Evolutionary conservation across 2,113 vertebrate genomes (phyloP).

Genomic region (Proterorhinus semilunaris): DNA sequence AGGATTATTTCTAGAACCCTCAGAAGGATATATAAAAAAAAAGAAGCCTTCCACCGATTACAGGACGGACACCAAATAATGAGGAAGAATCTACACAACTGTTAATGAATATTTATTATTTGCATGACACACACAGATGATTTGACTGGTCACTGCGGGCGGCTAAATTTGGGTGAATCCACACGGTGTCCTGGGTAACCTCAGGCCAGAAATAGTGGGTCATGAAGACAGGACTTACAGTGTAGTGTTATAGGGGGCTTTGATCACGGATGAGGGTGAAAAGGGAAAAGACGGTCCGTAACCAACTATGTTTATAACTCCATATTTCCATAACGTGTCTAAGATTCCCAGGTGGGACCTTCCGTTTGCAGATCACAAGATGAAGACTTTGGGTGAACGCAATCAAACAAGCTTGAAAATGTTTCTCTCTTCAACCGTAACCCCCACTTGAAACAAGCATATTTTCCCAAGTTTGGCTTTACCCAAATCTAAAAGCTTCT

Average conservation of each 20-base stretch:
- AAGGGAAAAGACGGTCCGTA: constrained; percentile 17
- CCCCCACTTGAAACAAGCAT: too few species aligned
- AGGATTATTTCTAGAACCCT: constrained; percentile 75
- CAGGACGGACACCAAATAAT: constrained; percentile 70
- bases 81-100: constrained; percentile 65
- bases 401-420: too few species aligned
- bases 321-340: constrained; percentile 42
- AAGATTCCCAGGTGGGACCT: constrained; percentile 56
- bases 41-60: constrained; percentile 62
- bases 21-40: constrained; percentile 39
- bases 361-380: constrained; percentile 19
- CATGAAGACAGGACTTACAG: constrained; percentile 62
- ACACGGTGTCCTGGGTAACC: constrained; percentile 68
- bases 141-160: constrained; percentile 69
- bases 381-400: not conserved
- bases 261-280: constrained; percentile 53
- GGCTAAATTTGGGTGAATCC: constrained; percentile 69
- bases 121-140: constrained; percentile 68
- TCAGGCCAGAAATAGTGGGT: constrained; percentile 63
- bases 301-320: constrained; percentile 47
- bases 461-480: too few species aligned
- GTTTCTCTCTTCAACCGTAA: too few species aligned
- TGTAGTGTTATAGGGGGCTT: constrained; percentile 42
- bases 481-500: too few species aligned
- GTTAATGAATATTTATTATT: constrained; percentile 80